These are phyloP conservation scores for Noctua janthina DNA, from an alignment of 2,888 invertebrate species.

Conservation along the genomic window DNA sequence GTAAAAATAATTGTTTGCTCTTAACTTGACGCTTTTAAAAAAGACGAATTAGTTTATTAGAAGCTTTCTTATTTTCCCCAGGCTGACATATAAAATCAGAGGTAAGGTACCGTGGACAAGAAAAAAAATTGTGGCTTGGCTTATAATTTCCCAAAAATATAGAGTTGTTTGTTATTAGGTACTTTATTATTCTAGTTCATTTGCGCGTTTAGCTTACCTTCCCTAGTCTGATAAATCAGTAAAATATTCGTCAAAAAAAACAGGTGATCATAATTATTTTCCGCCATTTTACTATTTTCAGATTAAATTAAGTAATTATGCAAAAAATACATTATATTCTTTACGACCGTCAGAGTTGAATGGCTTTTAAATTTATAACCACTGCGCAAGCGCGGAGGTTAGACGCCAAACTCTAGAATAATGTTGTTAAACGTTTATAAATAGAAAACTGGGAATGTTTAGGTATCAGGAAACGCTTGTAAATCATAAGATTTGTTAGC, in stretches of 20 bases:
- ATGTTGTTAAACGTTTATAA: slow-evolving; percentile 62
- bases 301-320: slow-evolving; percentile 44
- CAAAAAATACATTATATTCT: slow-evolving; percentile 55
- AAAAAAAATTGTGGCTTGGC: too few relatives aligned
- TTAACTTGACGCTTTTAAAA: too few relatives aligned
- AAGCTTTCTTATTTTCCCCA: too few relatives aligned
- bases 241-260: neutral
- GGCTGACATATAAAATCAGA: too few relatives aligned
- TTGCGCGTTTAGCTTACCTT: neutral
- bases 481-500: slow-evolving; percentile 60
- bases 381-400: slow-evolving; percentile 52
- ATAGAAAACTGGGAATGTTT: slow-evolving; percentile 57
- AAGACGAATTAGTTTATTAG: too few relatives aligned
- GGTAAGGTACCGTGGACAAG: too few relatives aligned
- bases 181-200: neutral
- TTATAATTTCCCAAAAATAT: neutral
- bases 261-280: slow-evolving; percentile 3
- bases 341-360: slow-evolving; percentile 64
- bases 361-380: slow-evolving; percentile 68
- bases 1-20: too few relatives aligned
- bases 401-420: slow-evolving; percentile 60
- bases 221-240: neutral
- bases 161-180: neutral
- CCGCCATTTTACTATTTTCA: slow-evolving; percentile 2
- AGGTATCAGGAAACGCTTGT: slow-evolving; percentile 56